Base-by-base conservation (phyloP, 2,797 vertebrate genomes). In the Hippocampus kuda region DNA sequence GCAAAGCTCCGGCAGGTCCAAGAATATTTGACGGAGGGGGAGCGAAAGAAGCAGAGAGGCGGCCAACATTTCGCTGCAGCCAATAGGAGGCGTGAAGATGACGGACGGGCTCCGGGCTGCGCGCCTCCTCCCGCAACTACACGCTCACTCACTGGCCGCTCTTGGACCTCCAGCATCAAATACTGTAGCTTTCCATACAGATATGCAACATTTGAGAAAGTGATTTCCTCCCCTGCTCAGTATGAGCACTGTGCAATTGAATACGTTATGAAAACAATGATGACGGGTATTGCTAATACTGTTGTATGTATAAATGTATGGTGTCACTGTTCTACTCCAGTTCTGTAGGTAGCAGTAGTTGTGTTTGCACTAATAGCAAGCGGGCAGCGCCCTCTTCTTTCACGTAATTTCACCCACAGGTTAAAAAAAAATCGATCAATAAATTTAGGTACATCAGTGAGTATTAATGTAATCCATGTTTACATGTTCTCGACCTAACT, bases 21-120 rank as follows among this genome's bases (percentile, higher is more conserved):
- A 76, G 68, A 68, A 82, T 82, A 68, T 85, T 38, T 84, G 80
- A 80, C 71, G 70, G 73, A 71, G 51, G 70, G 72, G 82, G 75
- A 79, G 49, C 13, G 66, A 41, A 46, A 56, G 54, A 81, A 69
- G 66, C 51, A 67, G 72, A 68, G 69, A 69, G 76, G 72, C 75
- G 20, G 71, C 2, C 76, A 78, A 81, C 78, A 79, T 82, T 82
- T 68, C 73, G 69, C 76, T 66, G 78, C 82, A 87, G 85, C 89
- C 91, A 90, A 89, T 90, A 74, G 72, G 85, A 89, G 79, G 70
- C 62, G 71, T 57, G 72, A 66, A 67, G 71, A 67, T 71, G 70
- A 73, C 83, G 59, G 83, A 80, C 80, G 74, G 80, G 72, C 76
- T 82, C 75, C 78, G 66, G 4, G 71, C 69, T 73, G 69, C 75